phyloP scores from a whole-genome alignment of 2,888 invertebrate genomes.

The Synergus gifuensis region DNA sequence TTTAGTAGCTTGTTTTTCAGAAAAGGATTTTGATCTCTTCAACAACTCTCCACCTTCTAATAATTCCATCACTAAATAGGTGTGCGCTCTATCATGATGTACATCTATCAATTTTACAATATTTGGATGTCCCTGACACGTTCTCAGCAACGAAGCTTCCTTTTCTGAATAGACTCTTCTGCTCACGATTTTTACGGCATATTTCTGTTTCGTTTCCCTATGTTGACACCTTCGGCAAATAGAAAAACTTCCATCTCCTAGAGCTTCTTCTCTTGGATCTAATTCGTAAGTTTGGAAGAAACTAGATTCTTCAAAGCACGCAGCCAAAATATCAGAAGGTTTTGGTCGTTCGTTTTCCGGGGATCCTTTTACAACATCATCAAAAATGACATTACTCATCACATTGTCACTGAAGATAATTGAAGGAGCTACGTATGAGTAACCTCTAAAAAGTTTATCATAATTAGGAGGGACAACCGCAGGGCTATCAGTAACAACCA shows the following conservation, averaged over 20 bases:
- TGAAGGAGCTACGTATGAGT: constrained; percentile 97
- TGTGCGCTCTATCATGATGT: constrained; percentile 90
- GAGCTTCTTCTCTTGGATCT: constrained; percentile 83
- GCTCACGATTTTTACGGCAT: constrained; percentile 93
- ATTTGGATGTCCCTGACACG: constrained; percentile 93
- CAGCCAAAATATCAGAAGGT: constrained; percentile 61
- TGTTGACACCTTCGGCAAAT: constrained; percentile 90
- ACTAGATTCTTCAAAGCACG: constrained; percentile 82
- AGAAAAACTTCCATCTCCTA: constrained; percentile 95
- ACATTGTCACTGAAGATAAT: constrained; percentile 90
- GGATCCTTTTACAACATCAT: constrained; percentile 73
- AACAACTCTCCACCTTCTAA: constrained; percentile 91
- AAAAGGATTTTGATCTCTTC: constrained; percentile 83
- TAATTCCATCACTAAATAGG: constrained; percentile 94
- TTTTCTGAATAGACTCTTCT: constrained; percentile 83
- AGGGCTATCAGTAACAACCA: constrained; percentile 94
- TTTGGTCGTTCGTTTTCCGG: constrained; percentile 58
- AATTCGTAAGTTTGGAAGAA: constrained; percentile 93
- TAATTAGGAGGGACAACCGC: constrained; percentile 91
- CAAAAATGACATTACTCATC: constrained; percentile 86
- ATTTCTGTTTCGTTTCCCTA: constrained; percentile 85
- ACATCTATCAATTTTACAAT: constrained; percentile 91
- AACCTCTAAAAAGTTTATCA: constrained; percentile 94
- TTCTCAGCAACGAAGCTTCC: constrained; percentile 88
- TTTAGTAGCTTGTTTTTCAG: constrained; percentile 88